Evolutionary conservation across 2,113 vertebrate genomes (phyloP).

Genomic region (Nymphicus hollandicus): DNA sequence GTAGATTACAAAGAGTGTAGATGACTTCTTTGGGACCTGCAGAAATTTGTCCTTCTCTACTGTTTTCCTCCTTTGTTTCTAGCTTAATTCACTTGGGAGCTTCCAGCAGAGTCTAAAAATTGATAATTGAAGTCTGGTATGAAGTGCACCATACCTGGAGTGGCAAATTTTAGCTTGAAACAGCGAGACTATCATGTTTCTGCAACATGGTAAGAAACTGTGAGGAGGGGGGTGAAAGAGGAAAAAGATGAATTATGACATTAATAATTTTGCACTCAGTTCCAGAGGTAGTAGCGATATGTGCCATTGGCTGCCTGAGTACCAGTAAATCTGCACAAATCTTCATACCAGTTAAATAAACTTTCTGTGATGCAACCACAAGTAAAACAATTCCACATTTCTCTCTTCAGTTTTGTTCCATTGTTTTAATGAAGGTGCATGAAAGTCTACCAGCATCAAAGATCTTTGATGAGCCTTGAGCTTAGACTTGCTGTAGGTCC

Average conservation of each 20-base stretch:
- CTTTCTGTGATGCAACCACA: background rate
- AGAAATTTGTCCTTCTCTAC: background rate
- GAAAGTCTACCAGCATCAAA: background rate
- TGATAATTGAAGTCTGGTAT: background rate
- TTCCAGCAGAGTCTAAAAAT: background rate
- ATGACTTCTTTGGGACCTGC: background rate
- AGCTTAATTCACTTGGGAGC: background rate
- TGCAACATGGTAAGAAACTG: background rate
- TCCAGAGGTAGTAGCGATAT: background rate
- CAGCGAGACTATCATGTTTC: background rate
- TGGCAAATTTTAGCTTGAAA: background rate
- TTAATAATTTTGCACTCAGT: background rate
- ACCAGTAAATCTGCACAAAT: background rate
- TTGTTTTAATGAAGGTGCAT: background rate
- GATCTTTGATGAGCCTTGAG: background rate
- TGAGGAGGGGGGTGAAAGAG: background rate
- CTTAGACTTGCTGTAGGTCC: background rate
- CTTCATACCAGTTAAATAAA: background rate
- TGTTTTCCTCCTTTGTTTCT: slow-evolving; percentile 9
- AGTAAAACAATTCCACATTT: background rate
- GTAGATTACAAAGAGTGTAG: background rate
- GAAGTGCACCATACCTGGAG: background rate
- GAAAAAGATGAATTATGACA: accelerated
- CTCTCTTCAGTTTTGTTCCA: background rate
- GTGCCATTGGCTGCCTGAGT: background rate